Conservation (phyloP, 2,797 vertebrate species). For the Lepilemur ruficaudatus region DNA sequence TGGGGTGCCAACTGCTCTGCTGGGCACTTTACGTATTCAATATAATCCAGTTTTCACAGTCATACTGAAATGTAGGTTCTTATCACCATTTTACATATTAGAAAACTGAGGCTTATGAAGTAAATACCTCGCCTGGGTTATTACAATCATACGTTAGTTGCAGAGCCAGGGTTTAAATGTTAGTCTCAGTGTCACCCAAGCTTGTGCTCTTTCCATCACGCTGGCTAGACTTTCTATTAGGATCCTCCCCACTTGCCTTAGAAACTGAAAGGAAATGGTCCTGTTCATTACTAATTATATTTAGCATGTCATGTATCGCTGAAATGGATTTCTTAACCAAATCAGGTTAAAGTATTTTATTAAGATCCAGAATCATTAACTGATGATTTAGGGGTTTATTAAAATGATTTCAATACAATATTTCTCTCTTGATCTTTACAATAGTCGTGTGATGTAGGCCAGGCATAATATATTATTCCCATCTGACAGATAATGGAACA, state of each 20-base stretch:
- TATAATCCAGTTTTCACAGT: not conserved
- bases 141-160: not conserved
- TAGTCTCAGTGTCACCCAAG: not conserved
- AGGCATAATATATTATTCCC: not conserved
- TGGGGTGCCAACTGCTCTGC: not conserved
- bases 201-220: not conserved
- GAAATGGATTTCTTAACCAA: not conserved
- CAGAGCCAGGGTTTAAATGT: not conserved
- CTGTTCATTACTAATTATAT: not conserved
- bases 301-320: not conserved
- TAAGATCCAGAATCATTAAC: constrained; percentile 30
- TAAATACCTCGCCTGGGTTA: not conserved
- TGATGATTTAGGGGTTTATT: not conserved
- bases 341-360: not conserved
- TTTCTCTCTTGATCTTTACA: constrained; percentile 27
- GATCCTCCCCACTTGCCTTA: not conserved
- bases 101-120: not conserved
- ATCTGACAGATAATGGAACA: not conserved
- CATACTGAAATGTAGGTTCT: not conserved
- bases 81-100: not conserved
- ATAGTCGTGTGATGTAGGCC: not conserved
- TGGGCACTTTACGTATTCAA: not conserved
- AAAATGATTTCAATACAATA: not conserved
- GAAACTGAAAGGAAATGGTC: not conserved
- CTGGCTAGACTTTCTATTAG: not conserved